Evolutionary conservation across 2,888 invertebrate species (phyloP), one percentile per base, ranked within the genome.

Genomic region (Callimorpha dominula): DNA sequence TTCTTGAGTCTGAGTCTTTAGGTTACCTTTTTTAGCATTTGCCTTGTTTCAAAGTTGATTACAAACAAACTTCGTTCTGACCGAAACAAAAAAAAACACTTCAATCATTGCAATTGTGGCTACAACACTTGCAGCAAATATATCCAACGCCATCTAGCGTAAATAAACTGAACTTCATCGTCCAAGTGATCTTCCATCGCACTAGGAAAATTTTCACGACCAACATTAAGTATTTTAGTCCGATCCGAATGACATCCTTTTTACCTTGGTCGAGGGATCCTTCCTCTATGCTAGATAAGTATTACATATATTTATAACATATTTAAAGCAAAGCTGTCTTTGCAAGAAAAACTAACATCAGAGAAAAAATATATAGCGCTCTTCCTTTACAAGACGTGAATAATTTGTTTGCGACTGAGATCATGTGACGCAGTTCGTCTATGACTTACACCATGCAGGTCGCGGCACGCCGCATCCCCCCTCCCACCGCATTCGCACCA

Each of bases 401-500:
- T 67, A 54, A 67, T 57, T 42, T 54, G 54, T 54, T 67, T 12
- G 7, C 15, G 15, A 6, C 31, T 49, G 17, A 60, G 17, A 60
- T 60, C 46, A 5, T 31, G 11, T 15, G 57, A 15, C 43, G 40
- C 20, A 20, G 17, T 31, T 54, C 81, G 75, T 76, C 71, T 71
- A 68, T 77, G 64, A 49, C 74, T 81, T 72, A 78, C 65, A 42
- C 78, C 79, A 73, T 74, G 72, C 72, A 63, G 74, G 73, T 72
- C 74, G 71, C 31, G 68, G 60, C 73, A 62, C 69, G 67, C 68
- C 72, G 74, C 74, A 72, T 77, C 72, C 78, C 75, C 72, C 80
- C 79, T 49, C 71, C 15, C 72, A 72, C 81, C 86, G 87, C 88
- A 83, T 88, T 83, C 88, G 81, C 87, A 87, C 91, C 89, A 92